Conservation (phyloP, 2,797 vertebrate species). For the Eulemur rubriventer region DNA sequence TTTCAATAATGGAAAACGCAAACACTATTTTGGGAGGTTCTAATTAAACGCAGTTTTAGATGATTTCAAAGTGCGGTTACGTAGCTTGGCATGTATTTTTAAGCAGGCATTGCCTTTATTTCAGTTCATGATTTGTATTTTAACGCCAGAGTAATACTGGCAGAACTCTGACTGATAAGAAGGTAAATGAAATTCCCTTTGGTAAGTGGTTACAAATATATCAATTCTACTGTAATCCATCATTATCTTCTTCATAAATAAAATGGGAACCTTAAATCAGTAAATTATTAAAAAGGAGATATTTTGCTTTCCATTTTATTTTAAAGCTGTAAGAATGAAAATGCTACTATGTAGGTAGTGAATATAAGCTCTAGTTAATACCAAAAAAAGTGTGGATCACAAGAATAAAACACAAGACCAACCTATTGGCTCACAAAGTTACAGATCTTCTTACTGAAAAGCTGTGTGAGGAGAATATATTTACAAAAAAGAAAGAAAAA, state of each 20-base stretch:
- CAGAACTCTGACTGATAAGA: background rate
- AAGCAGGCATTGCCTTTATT: background rate
- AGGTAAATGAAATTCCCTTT: background rate
- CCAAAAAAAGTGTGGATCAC: background rate
- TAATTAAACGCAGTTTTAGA: background rate
- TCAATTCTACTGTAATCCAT: background rate
- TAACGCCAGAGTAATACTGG: background rate
- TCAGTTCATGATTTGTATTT: background rate
- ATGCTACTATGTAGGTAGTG: background rate
- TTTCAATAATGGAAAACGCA: background rate
- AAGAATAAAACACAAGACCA: background rate
- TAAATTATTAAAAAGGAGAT: background rate
- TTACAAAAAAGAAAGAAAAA: background rate
- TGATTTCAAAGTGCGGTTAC: background rate
- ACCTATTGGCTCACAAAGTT: background rate
- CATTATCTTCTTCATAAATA: background rate
- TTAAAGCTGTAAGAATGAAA: background rate
- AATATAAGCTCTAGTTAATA: background rate
- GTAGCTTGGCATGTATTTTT: background rate
- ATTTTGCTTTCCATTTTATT: background rate
- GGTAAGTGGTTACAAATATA: background rate
- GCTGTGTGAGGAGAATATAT: background rate
- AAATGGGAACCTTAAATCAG: background rate
- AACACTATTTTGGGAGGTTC: background rate
- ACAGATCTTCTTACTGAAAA: background rate